Evolutionary conservation across 2,113 vertebrate species (phyloP).

Genomic region (Mormoops blainvillei): DNA sequence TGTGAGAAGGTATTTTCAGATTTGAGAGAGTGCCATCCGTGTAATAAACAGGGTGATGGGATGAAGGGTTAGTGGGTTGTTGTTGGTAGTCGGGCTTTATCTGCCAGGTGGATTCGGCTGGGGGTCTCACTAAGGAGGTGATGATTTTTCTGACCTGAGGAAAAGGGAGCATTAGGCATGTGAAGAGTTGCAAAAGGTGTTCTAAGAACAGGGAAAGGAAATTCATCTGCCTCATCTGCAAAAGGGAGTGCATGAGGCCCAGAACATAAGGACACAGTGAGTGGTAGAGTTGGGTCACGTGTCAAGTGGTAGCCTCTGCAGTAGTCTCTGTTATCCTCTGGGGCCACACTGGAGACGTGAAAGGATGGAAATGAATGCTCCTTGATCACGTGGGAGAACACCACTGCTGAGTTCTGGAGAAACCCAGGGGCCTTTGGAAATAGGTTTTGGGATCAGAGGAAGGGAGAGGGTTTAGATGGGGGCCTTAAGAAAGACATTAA

Average conservation of each 20-base stretch:
- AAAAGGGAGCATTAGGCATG: background rate
- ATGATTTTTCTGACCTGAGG: background rate
- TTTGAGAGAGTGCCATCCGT: accelerated
- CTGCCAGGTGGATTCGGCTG: background rate
- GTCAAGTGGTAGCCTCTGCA: accelerated
- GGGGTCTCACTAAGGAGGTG: background rate
- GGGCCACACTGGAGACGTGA: background rate
- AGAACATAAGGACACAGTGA: accelerated
- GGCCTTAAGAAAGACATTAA: background rate
- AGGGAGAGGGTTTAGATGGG: background rate
- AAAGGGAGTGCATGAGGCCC: background rate
- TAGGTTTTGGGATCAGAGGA: background rate
- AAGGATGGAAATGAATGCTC: background rate
- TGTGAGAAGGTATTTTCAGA: background rate
- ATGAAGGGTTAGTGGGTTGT: accelerated
- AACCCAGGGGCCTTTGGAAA: background rate
- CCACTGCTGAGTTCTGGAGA: no score
- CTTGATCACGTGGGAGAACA: background rate
- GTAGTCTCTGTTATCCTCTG: background rate
- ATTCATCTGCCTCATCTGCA: accelerated
- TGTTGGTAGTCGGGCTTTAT: background rate
- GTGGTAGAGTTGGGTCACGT: accelerated
- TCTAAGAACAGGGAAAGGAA: background rate
- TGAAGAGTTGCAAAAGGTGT: background rate
- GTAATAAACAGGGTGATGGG: accelerated